phyloP scores from a whole-genome alignment of 2,113 vertebrate genomes.

The Sebastes fasciatus region DNA sequence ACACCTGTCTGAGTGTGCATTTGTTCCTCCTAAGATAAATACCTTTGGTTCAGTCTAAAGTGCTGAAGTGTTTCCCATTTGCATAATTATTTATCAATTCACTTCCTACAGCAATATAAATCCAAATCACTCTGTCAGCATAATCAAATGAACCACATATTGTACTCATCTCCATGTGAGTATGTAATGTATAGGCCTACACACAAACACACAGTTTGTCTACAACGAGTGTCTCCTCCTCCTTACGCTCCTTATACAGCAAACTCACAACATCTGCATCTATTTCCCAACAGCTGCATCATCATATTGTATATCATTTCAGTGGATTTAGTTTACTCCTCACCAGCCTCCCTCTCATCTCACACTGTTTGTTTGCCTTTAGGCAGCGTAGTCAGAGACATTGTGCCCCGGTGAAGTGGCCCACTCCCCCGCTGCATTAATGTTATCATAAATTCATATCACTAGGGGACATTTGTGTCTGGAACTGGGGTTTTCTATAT shows the following conservation, averaged over 20 bases:
- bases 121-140: slow-evolving; percentile 19
- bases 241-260: not conserved
- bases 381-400: slow-evolving; percentile 34
- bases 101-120: slow-evolving; percentile 12
- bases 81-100: slow-evolving; percentile 16
- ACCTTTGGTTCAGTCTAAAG: slow-evolving; percentile 10
- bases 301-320: slow-evolving; percentile 35
- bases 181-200: not conserved
- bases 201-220: slow-evolving; percentile 23
- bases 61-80: slow-evolving; percentile 9
- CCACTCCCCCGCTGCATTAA: slow-evolving; percentile 36
- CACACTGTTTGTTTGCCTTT: slow-evolving; percentile 37
- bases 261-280: slow-evolving; percentile 47
- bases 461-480: slow-evolving; percentile 60
- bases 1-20: not conserved
- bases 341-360: slow-evolving; percentile 12
- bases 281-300: slow-evolving; percentile 36
- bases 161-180: not conserved
- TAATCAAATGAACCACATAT: slow-evolving; percentile 22
- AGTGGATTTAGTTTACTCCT: slow-evolving; percentile 23
- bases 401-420: slow-evolving; percentile 20
- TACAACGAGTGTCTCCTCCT: not conserved
- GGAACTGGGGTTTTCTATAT: slow-evolving; percentile 45
- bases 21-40: not conserved
- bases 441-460: slow-evolving; percentile 60